phyloP scores from a whole-genome alignment of 53 echinoderm and acorn worm genomes.

The Patiria pectinifera region DNA sequence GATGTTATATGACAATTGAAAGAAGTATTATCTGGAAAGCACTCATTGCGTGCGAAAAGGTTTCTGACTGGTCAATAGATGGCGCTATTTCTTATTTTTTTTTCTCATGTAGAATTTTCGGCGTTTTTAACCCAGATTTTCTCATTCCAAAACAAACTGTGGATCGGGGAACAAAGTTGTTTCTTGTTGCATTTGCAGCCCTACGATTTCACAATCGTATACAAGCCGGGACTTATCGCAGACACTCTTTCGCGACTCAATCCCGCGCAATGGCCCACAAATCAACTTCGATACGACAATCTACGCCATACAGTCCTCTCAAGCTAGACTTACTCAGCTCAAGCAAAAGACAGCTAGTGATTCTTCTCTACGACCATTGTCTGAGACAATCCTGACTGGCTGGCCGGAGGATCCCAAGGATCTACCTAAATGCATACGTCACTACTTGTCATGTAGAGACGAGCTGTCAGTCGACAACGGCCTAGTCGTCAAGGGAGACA shows the following conservation, averaged over 20 bases:
- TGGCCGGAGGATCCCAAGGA: slow-evolving; percentile 41
- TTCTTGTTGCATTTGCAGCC: slow-evolving; percentile 41
- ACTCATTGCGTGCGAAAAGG: too few species aligned
- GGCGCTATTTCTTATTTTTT: too few species aligned
- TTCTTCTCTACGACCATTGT: background rate
- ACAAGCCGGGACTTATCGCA: slow-evolving; percentile 45
- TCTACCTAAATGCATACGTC: slow-evolving; percentile 41
- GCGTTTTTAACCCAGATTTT: too few species aligned
- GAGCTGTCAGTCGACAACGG: slow-evolving; percentile 38
- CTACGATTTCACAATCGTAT: slow-evolving; percentile 33
- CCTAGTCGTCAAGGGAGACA: slow-evolving; percentile 20
- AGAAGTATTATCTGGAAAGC: too few species aligned
- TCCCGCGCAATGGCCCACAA: background rate
- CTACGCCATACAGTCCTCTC: background rate
- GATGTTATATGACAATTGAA: too few species aligned
- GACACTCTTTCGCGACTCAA: slow-evolving; percentile 45
- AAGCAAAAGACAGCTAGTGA: background rate
- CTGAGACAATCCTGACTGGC: slow-evolving; percentile 20
- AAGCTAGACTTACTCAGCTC: background rate
- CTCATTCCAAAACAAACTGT: too few species aligned
- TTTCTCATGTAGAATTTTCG: too few species aligned
- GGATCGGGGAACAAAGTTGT: too few species aligned
- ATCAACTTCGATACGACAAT: slow-evolving; percentile 8
- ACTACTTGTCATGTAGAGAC: slow-evolving; percentile 49
- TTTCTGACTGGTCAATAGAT: too few species aligned